Evolutionary conservation across 1,140 invertebrate species (phyloP), one percentile per base, ranked within the genome.

Genomic region (Matsumurasca onukii): DNA sequence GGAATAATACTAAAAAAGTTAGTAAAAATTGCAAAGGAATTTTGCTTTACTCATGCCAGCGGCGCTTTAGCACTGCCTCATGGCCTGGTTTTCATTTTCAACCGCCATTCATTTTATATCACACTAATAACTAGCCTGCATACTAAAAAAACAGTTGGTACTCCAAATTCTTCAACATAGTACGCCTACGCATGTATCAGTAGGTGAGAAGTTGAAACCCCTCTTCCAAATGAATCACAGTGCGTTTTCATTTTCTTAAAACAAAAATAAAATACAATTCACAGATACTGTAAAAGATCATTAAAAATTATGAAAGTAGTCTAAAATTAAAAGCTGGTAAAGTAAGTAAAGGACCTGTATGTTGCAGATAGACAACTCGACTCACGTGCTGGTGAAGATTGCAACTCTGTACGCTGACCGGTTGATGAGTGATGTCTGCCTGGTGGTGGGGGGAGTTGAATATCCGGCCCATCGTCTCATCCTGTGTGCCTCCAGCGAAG

Each of bases 401-500:
- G 91, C 91, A 1, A 88, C 85, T 45, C 77, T 94, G 0, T 94
- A 94, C 81, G 89, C 90, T 0, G 91, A 92, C 69, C 86, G 90
- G 71, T 79, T 93, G 71, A 91, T 96, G 88, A 93, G 91, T 78
- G 94, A 96, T 78, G 88, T 96, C 27, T 88, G 87, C 39, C 80
- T 96, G 17, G 85, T 93, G 61, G 92, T 96, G 22, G 89, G 88
- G 68, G 87, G 88, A 0, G 84, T 88, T 29, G 87, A 89, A 68
- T 96, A 93, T 83, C 91, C 92, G 25, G 91, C 93, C 25, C 95
- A 98, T 81, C 86, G 93, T 65, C 85, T 98, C 5, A 97, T 98
- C 76, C 83, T 98, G 1, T 97, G 94, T 85, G 93, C 94, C 70
- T 95, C 92, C 70, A 97, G 94, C 80, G 94, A 97, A 84, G 95